Conservation (phyloP, 1,140 invertebrate genomes). For the Temnothorax nylanderi region DNA sequence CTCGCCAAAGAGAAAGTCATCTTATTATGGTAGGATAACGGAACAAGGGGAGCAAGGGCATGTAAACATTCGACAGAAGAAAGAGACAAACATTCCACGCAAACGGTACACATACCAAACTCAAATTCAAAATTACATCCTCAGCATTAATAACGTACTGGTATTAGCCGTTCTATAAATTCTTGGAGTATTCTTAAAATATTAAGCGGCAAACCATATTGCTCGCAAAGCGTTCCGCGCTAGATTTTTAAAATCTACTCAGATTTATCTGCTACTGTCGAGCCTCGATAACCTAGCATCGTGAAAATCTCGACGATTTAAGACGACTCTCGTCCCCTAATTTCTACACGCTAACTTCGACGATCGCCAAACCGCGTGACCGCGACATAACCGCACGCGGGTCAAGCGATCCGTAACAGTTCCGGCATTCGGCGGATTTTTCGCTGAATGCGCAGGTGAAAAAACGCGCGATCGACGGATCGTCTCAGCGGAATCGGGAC, state of each 20-base stretch:
- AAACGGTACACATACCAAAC: conserved; percentile 42
- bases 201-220: background rate
- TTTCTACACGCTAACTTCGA: background rate
- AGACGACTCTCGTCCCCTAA: background rate
- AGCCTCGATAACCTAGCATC: background rate
- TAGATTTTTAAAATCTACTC: background rate
- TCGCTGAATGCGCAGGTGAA: background rate
- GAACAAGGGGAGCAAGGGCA: conserved; percentile 60
- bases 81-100: conserved; percentile 65
- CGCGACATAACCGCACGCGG: background rate
- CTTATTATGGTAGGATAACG: background rate
- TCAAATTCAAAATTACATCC: conserved; percentile 38
- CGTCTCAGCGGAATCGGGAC: background rate
- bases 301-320: background rate
- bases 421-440: background rate
- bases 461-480: background rate
- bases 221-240: background rate
- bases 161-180: background rate
- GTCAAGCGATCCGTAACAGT: background rate
- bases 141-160: background rate
- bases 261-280: background rate
- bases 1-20: conserved; percentile 21
- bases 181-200: background rate
- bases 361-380: background rate
- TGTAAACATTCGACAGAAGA: conserved; percentile 57